Conservation (phyloP, 2,113 vertebrate genomes). For the Cathartes aura region DNA sequence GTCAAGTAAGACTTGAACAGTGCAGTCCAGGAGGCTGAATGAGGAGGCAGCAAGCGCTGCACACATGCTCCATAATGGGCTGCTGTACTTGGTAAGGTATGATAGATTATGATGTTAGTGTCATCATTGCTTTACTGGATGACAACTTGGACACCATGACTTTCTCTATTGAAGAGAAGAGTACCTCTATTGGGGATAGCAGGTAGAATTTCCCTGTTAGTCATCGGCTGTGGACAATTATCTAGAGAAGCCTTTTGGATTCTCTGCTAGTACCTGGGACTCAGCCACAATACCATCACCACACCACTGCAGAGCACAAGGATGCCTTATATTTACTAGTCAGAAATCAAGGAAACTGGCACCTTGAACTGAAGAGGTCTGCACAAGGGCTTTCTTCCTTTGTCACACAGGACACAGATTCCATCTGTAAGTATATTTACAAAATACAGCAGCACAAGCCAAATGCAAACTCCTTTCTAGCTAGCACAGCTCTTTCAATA, state of each 20-base stretch:
- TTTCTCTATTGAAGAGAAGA: not conserved
- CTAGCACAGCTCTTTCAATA: not conserved
- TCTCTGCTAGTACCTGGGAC: not conserved
- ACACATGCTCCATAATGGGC: not conserved
- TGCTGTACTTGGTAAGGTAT: not conserved
- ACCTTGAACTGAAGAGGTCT: not conserved
- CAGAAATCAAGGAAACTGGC: not conserved
- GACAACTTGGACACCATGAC: not conserved
- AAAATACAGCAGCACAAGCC: not conserved
- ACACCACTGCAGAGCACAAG: not conserved
- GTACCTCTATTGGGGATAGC: not conserved
- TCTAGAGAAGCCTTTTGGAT: not conserved
- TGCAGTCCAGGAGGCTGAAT: not conserved
- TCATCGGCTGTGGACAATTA: not conserved
- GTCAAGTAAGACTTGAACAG: not conserved
- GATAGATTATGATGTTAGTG: too few species aligned
- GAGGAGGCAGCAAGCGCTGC: not conserved
- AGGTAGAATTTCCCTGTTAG: not conserved
- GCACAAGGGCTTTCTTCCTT: not conserved
- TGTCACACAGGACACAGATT: not conserved
- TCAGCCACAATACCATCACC: not conserved
- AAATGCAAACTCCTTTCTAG: not conserved
- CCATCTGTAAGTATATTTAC: not conserved
- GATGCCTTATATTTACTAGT: not conserved
- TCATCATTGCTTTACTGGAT: not conserved